Evolutionary conservation across 2,797 vertebrate genomes (phyloP), one percentile per base, ranked within the genome.

Genomic region (Periophthalmus magnuspinnatus): DNA sequence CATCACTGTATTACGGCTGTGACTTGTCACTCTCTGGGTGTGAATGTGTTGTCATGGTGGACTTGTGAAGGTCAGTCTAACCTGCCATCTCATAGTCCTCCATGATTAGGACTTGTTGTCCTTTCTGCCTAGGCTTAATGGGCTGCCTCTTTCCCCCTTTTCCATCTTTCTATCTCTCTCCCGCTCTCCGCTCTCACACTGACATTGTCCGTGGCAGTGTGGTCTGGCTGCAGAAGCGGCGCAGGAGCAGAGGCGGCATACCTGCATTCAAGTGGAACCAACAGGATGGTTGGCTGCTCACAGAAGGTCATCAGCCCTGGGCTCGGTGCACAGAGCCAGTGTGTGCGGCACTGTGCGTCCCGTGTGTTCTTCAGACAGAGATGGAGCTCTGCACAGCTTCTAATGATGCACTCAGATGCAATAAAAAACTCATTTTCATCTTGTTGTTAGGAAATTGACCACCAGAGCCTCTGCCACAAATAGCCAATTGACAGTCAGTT

Each of bases 261-360:
- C 89, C 89, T 91, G 92, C 89, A 81, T 82, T 91, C 90, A 90
- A 91, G 90, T 93, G 92, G 90, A 94, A 93, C 91, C 92, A 93
- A 92, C 87, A 77, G 82, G 88, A 91, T 86, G 91, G 90, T 90
- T 90, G 91, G 89, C 86, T 93, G 92, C 91, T 88, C 85, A 83
- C 71, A 62, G 90, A 93, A 93, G 92, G 93, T 93, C 91, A 90
- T 91, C 86, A 79, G 91, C 91, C 89, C 69, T 73, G 71, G 86
- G 90, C 87, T 41, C 50, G 38, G 69, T 76, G 75, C 59, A 68
- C 61, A 58, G 54, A 52, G 64, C 22, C 28, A 33, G 66, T 19
- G 66, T 28, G 69, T 63, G 68, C 32, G 64, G 45, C n/a, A 72
- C 56, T 73, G 61, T 32, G 47, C 13, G 14, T 71, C 63, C 17